Base-by-base conservation (phyloP, 1,140 invertebrate genomes). In the Heliconius hewitsoni region DNA sequence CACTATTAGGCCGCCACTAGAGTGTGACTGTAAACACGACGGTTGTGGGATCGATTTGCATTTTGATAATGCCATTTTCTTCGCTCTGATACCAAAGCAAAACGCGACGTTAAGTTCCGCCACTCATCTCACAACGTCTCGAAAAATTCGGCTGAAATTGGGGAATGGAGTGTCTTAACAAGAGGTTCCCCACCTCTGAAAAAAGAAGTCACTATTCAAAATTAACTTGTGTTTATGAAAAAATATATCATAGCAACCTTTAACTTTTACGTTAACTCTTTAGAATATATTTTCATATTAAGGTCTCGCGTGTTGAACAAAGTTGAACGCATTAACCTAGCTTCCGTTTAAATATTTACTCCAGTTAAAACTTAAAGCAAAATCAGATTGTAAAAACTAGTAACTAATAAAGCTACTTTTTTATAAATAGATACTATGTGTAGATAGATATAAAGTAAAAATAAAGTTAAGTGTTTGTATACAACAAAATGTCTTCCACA, bases 311-410 rank as follows among this genome's bases (percentile, higher is more conserved):
- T 66, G 23, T 66, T 27, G 13, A 66, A 18, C 60, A 1, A 66
- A 66, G 60, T 66, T 66, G n/a, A 30, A 66, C 60, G 11, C 27
- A 30, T 66, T 66, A 30, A 60, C 57, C 60, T 66, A 66, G 60
- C 60, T 66, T 66, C 60, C 60, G 60, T 66, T 66, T 66, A 66
- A 66, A 66, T 66, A 66, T 66, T 66, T 66, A 16, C 27, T 66
- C 1, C 13, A 66, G n/a, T 13, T 66, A 30, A 13, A 60, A 30
- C 23, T 66, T 66, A 66, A 66, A 30, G 11, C 23, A 27, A 66
- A 66, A 66, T 16, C 23, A 30, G 60, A 27, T 66, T 66, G 11
- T 66, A 66, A 30, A 66, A 66, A 30, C n/a, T 60, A 34, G 34
- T 34, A 34, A 34, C 4, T 60, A 60, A 8, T 55, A 55, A 8